Evolutionary conservation across 1,140 invertebrate genomes (phyloP).

Genomic region (Cyclargus thomasi): DNA sequence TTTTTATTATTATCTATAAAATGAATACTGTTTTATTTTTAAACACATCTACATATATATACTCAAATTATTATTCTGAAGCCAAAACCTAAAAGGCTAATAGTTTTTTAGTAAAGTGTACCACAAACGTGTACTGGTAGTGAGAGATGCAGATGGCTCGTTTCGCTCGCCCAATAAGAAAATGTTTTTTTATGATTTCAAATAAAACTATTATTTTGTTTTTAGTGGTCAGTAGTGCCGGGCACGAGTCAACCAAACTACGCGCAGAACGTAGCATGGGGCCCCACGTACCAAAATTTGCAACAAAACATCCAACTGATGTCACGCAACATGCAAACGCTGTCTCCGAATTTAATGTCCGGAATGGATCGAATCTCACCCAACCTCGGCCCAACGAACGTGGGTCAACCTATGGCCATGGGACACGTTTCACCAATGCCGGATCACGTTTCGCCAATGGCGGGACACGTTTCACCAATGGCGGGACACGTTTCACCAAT

Average conservation of each 20-base stretch:
- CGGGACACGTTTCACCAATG: constrained; percentile 27
- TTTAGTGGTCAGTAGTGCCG: neutral
- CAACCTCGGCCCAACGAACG: constrained; percentile 23
- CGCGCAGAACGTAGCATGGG: constrained; percentile 33
- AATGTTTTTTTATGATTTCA: too few relatives aligned
- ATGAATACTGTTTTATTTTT: too few relatives aligned
- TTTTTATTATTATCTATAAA: too few relatives aligned
- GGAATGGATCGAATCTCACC: constrained; percentile 19
- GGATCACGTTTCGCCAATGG: constrained; percentile 21
- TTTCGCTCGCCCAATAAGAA: too few relatives aligned
- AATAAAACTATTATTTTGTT: too few relatives aligned
- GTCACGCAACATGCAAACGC: constrained; percentile 25
- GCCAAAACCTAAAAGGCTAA: too few relatives aligned
- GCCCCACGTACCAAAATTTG: constrained; percentile 21
- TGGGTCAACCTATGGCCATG: constrained; percentile 24
- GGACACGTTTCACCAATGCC: constrained; percentile 23
- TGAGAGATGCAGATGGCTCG: too few relatives aligned
- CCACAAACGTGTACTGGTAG: too few relatives aligned
- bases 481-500: constrained; percentile 20
- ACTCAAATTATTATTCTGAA: too few relatives aligned
- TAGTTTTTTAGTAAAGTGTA: too few relatives aligned
- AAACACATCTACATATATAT: too few relatives aligned
- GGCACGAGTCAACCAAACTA: constrained; percentile 28
- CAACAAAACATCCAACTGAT: constrained; percentile 21
- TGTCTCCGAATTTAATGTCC: constrained; percentile 24